Evolutionary conservation across 2,797 vertebrate genomes (phyloP), one percentile per base, ranked within the genome.

Genomic region (Cheirogaleus major): DNA sequence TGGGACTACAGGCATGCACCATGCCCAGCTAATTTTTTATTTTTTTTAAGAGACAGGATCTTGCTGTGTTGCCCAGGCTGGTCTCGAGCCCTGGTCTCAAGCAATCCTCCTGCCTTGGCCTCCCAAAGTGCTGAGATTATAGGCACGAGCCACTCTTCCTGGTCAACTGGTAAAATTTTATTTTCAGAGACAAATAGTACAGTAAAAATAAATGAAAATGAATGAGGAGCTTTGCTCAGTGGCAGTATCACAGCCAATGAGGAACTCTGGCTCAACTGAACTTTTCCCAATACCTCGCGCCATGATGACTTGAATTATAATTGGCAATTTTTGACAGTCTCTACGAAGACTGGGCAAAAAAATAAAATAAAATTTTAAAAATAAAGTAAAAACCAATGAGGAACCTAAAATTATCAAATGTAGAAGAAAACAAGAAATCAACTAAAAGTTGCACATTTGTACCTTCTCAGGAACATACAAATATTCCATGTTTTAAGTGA

Each of bases 161-260:
- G 32, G 15, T n/a, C 15, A 65, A 17, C 63, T 65, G 32, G 32
- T 18, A 89, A 96, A 84, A 93, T 57, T 81, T 50, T 69, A 80
- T 45, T 85, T 88, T 52, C 73, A 82, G 2, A 95, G 27, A 92
- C 20, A 92, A 59, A 91, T 2, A 63, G 8, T n/a, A 61, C n/a
- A 61, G 27, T 72, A 75, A 83, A 86, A 52, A 22, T 72, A 83
- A 92, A 63, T 55, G 15, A 81, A 96, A 94, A 91, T 14, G 73
- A 6, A 65, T 45, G 70, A 88, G 12, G 59, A 59, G 55, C 55
- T 57, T 57, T 57, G 55, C 9, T 9, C 22, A 57, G 55, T 57
- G 22, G 22, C 55, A 57, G 9, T 57, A 57, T 57, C 22, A 57
- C 10, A 25, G 55, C 22, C 55, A 57, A 57, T 10, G 22, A 57